A percentile compares a stretch with the other conserved stretches of the same genome.
Conservation (phyloP, 2,888 invertebrate genomes). For the Cryptosula pallasiana region DNA sequence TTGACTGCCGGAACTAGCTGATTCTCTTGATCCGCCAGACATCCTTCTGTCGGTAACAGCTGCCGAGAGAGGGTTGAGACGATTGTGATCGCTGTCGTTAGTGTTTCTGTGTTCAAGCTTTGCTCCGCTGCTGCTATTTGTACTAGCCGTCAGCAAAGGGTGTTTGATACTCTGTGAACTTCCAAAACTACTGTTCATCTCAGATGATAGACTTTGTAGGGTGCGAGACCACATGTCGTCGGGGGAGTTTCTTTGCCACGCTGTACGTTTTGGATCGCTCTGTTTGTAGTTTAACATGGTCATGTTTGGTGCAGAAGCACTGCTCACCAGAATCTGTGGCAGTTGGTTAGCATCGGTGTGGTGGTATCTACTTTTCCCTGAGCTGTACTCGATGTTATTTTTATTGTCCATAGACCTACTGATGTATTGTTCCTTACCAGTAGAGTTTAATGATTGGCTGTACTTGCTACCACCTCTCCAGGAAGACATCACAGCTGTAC, state of each 20-base stretch:
- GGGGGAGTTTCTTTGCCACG: not conserved
- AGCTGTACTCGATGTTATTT: not conserved
- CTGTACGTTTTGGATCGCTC: not conserved
- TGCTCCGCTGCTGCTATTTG: not conserved
- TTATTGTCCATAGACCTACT: not conserved
- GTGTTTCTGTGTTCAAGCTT: not conserved
- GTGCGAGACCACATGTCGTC: not conserved
- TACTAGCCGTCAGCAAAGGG: not conserved
- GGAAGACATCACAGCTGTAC: not conserved
- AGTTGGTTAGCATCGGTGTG: not conserved
- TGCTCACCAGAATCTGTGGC: not conserved
- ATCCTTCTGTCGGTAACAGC: not conserved
- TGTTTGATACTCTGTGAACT: not conserved
- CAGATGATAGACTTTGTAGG: not conserved
- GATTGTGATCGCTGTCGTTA: not conserved
- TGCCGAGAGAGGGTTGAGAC: not conserved
- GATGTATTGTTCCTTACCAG: not conserved
- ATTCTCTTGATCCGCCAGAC: too few species aligned
- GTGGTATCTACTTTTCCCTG: not conserved
- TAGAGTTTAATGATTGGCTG: not conserved
- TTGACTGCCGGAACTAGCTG: not conserved
- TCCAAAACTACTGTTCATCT: not conserved
- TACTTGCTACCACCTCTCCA: not conserved
- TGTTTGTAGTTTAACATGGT: not conserved
- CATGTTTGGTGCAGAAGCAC: not conserved